Evolutionary conservation across 2,888 invertebrate genomes (phyloP).

Genomic region (Leptopterna dolabrata): DNA sequence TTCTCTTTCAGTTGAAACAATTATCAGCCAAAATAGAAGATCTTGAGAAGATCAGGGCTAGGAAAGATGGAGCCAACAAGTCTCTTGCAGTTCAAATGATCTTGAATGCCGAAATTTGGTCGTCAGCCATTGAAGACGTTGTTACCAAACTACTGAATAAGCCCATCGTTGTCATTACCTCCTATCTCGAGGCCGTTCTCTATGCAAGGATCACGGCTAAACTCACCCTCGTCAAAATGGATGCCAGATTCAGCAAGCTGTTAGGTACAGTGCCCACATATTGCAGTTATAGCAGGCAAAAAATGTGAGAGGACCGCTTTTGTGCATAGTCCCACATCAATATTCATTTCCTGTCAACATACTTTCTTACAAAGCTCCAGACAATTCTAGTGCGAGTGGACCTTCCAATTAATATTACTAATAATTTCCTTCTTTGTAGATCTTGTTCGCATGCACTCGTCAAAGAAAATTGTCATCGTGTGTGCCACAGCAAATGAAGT

Average conservation of each 20-base stretch:
- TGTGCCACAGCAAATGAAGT: not conserved
- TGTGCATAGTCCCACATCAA: too few species aligned
- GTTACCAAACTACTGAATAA: constrained; percentile 70
- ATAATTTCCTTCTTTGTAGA: not conserved
- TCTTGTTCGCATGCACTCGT: constrained; percentile 5
- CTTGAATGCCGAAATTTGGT: constrained; percentile 75
- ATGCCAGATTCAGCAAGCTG: not conserved
- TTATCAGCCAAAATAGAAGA: constrained; percentile 3
- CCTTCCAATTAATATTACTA: too few species aligned
- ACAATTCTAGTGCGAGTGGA: too few species aligned
- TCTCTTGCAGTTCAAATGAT: constrained; percentile 71
- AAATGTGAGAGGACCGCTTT: too few species aligned
- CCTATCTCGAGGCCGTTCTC: constrained; percentile 79
- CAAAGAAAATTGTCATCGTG: not conserved
- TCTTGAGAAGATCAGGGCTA: constrained; percentile 16
- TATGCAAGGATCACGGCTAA: constrained; percentile 73
- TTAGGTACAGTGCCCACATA: not conserved
- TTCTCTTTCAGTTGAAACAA: constrained; percentile 16
- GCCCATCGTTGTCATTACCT: constrained; percentile 77
- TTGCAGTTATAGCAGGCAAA: too few species aligned
- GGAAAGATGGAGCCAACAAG: not conserved
- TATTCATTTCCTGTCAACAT: too few species aligned
- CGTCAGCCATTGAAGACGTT: constrained; percentile 71
- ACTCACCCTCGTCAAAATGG: not conserved
- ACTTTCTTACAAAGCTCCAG: too few species aligned